A percentile compares a stretch with the other conserved stretches of the same genome.
These are phyloP conservation scores for Ornithoptera alexandrae DNA, from an alignment of 2,888 invertebrate species.

Conservation along the genomic window DNA sequence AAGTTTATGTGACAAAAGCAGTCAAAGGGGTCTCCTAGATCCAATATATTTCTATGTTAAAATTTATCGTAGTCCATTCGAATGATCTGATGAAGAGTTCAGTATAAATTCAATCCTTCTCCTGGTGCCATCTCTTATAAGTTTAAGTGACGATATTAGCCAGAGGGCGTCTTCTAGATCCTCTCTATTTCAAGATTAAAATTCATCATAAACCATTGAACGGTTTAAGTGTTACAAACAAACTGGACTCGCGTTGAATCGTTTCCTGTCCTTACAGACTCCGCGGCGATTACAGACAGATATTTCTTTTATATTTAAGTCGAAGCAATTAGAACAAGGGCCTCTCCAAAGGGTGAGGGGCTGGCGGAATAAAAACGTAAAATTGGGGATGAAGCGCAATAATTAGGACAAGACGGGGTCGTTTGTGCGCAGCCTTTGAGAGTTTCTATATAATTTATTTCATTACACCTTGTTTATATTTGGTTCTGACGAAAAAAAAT, in stretches of 20 bases:
- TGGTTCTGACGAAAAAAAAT: background rate
- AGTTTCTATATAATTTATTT: slow-evolving; percentile 21
- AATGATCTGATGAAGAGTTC: no score
- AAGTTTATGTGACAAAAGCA: no score
- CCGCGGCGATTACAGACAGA: slow-evolving; percentile 47
- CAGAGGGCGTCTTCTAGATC: no score
- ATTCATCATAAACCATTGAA: no score
- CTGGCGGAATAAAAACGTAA: slow-evolving; percentile 55
- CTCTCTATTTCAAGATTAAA: no score
- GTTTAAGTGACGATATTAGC: no score
- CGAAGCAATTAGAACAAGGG: slow-evolving; percentile 71
- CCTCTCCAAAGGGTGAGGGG: slow-evolving; percentile 63
- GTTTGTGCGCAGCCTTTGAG: slow-evolving; percentile 16
- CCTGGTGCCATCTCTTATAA: no score
- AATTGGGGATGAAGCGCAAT: slow-evolving; percentile 58
- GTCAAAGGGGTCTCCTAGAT: no score
- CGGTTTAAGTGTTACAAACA: no score
- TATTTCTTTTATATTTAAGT: slow-evolving; percentile 70
- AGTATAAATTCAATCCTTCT: no score
- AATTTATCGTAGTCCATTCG: no score
- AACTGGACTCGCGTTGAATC: background rate
- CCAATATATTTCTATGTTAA: no score
- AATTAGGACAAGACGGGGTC: slow-evolving; percentile 43
- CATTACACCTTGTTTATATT: slow-evolving; percentile 12
- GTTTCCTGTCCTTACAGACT: slow-evolving; percentile 31